phyloP scores from a whole-genome alignment of 2,113 vertebrate species.

The Lagopus leucura region DNA sequence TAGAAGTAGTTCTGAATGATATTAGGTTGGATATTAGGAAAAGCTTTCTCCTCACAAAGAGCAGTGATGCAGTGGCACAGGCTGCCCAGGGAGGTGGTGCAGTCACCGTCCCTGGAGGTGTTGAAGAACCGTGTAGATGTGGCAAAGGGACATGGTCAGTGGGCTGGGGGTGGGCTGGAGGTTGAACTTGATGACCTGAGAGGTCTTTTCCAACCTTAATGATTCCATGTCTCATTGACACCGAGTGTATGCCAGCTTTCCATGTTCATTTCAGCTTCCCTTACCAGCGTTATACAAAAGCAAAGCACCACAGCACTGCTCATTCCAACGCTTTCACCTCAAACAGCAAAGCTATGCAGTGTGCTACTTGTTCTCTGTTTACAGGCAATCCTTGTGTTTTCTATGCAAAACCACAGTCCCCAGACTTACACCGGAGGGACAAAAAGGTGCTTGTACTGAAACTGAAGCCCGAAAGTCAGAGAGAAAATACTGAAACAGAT shows the following conservation, averaged over 20 bases:
- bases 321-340: background rate
- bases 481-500: background rate
- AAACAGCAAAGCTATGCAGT: fast-evolving
- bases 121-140: too few relatives aligned
- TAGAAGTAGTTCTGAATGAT: background rate
- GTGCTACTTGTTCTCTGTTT: background rate
- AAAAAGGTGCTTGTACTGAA: background rate
- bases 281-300: background rate
- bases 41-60: too few relatives aligned
- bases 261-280: background rate
- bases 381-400: background rate
- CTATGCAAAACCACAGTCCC: background rate
- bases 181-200: too few relatives aligned
- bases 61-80: too few relatives aligned
- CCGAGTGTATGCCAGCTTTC: background rate
- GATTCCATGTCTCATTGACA: background rate
- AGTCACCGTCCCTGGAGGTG: too few relatives aligned
- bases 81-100: too few relatives aligned
- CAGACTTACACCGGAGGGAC: background rate
- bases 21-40: too few relatives aligned
- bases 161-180: too few relatives aligned
- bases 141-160: too few relatives aligned
- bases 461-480: background rate
- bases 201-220: too few relatives aligned
- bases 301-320: background rate